A percentile compares a stretch with the other conserved stretches of the same genome.
These are phyloP conservation scores for Channa striata DNA, from an alignment of 2,797 vertebrate genomes.

Conservation along the genomic window DNA sequence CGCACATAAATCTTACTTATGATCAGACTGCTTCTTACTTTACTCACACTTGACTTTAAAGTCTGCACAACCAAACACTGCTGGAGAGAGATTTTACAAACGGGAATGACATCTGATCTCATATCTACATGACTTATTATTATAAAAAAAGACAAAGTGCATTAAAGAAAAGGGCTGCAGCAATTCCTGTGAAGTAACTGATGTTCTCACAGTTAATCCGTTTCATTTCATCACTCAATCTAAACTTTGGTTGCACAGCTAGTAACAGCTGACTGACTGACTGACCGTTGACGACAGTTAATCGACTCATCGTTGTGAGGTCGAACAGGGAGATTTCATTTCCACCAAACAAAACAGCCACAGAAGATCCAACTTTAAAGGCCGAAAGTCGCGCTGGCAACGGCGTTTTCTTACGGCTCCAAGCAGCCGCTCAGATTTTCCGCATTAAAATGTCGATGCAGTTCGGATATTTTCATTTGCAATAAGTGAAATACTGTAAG, in stretches of 20 bases:
- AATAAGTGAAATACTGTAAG: background rate
- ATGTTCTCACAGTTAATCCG: background rate
- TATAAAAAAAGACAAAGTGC: no score
- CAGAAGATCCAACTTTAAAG: slow-evolving; percentile 33
- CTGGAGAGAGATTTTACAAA: background rate
- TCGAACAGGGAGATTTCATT: no score
- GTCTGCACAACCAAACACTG: background rate
- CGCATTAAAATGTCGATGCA: background rate
- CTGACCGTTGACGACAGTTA: no score
- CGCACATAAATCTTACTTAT: background rate
- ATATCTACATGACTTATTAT: background rate
- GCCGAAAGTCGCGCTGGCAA: slow-evolving; percentile 4
- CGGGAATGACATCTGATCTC: background rate
- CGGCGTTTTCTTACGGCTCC: no score
- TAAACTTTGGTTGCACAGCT: no score
- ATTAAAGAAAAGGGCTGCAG: no score
- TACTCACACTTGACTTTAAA: background rate
- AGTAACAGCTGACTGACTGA: no score
- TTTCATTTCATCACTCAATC: no score
- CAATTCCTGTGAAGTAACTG: background rate
- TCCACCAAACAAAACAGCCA: no score
- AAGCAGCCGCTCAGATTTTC: background rate
- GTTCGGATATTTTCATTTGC: background rate
- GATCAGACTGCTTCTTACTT: background rate
- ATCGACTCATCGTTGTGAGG: no score